Evolutionary conservation across 2,113 vertebrate species (phyloP).

Genomic region (Gadus chalcogrammus): DNA sequence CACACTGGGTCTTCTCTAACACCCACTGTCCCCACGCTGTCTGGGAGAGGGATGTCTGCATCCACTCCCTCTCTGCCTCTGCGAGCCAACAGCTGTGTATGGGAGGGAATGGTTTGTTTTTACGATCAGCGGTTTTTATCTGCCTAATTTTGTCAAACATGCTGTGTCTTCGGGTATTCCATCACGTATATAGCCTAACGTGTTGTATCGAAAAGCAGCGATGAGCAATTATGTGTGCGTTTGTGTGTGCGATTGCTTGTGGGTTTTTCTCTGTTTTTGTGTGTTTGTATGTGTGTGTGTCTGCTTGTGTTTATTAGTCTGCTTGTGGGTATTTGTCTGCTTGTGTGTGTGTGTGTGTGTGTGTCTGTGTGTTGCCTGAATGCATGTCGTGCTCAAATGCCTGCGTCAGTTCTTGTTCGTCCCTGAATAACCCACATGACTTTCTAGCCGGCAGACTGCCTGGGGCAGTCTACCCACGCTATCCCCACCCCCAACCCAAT

Average conservation of each 20-base stretch:
- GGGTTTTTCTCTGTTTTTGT: background rate
- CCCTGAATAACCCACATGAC: too few relatives aligned
- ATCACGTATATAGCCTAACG: background rate
- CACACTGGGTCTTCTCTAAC: conserved; percentile 18
- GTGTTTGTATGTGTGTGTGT: conserved; percentile 1
- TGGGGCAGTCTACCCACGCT: too few relatives aligned
- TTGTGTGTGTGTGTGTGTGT: too few relatives aligned
- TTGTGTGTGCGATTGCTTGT: background rate
- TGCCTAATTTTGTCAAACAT: background rate
- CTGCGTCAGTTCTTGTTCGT: too few relatives aligned
- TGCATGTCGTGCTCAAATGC: too few relatives aligned
- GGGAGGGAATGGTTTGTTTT: background rate
- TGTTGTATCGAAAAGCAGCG: background rate
- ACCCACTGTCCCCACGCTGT: background rate
- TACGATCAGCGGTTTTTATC: background rate
- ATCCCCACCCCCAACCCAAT: too few relatives aligned
- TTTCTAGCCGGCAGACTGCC: too few relatives aligned
- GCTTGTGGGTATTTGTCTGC: background rate
- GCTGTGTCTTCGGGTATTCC: background rate
- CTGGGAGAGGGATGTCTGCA: conserved; percentile 25
- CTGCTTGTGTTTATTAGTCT: background rate
- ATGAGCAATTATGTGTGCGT: background rate
- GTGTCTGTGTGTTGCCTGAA: too few relatives aligned
- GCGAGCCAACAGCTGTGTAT: conserved; percentile 1
- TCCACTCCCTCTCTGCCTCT: conserved; percentile 16